Percentiles rank a stretch among this genome's conserved stretches.
phyloP scores from a whole-genome alignment of 1,140 invertebrate genomes.

The Drosophila sp. region DNA sequence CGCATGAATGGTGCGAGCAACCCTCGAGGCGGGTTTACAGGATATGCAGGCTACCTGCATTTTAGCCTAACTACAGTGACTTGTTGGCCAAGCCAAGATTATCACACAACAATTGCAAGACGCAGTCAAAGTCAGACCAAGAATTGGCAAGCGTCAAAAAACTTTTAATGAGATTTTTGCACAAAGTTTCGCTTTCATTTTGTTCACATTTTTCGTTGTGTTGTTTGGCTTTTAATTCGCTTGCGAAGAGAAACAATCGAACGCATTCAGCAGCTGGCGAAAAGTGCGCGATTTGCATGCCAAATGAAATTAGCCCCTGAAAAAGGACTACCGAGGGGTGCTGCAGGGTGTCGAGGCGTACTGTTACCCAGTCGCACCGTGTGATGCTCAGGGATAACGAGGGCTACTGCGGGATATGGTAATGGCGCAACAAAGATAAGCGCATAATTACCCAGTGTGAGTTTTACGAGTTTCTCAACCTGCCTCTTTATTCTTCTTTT shows the following conservation, averaged over 20 bases:
- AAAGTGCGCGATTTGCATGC: conserved; percentile 74
- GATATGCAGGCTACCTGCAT: conserved; percentile 55
- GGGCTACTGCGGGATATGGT: conserved; percentile 2
- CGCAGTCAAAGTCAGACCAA: conserved; percentile 54
- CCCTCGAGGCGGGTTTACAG: conserved; percentile 17
- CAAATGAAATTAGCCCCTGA: conserved; percentile 67
- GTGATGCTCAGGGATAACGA: neutral
- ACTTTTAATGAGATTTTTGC: conserved; percentile 80
- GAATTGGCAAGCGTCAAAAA: conserved; percentile 53
- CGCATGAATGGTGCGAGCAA: conserved; percentile 29
- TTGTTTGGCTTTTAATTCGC: conserved; percentile 32
- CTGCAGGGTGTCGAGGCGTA: neutral
- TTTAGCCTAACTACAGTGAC: conserved; percentile 19
- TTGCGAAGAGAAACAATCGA: conserved; percentile 54
- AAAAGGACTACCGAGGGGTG: conserved; percentile 7
- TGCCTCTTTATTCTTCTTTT: conserved; percentile 1
- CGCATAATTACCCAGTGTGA: conserved; percentile 70
- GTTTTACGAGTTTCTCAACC: conserved; percentile 29
- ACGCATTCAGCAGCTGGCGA: conserved; percentile 64
- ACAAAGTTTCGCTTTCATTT: conserved; percentile 39
- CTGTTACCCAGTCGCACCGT: too few species aligned
- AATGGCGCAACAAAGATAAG: conserved; percentile 66
- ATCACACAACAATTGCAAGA: conserved; percentile 65
- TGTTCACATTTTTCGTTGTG: conserved; percentile 5
- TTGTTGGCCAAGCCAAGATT: conserved; percentile 53